Evolutionary conservation across 2,113 vertebrate species (phyloP).

Genomic region (Xiphorhynchus elegans): DNA sequence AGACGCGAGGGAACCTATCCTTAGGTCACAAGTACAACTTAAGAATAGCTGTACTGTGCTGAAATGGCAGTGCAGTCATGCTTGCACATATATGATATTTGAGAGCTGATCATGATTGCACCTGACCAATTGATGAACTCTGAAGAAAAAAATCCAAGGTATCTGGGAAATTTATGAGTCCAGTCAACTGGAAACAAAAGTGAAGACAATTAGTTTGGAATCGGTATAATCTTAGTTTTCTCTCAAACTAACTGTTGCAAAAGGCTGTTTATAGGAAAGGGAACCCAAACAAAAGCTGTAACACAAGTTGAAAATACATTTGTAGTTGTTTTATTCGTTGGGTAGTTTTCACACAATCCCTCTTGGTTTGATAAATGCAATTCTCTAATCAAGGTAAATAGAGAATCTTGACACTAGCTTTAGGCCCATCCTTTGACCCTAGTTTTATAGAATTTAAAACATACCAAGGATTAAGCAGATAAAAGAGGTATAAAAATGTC

Average conservation of each 20-base stretch:
- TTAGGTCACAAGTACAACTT: not conserved
- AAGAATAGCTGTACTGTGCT: not conserved
- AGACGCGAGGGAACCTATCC: not conserved
- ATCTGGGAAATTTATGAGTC: not conserved
- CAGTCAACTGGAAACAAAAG: not conserved
- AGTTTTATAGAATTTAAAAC: not conserved
- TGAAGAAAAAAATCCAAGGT: not conserved
- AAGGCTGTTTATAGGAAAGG: not conserved
- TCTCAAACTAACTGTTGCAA: not conserved
- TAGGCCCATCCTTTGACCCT: not conserved
- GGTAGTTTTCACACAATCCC: not conserved
- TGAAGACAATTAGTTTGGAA: not conserved
- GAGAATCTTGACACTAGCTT: not conserved
- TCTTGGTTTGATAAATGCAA: not conserved
- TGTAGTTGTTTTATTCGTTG: not conserved
- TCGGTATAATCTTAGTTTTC: not conserved
- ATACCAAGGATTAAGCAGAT: not conserved
- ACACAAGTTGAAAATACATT: not conserved
- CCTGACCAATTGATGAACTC: not conserved
- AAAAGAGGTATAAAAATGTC: not conserved
- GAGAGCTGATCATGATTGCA: not conserved
- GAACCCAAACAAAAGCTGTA: not conserved
- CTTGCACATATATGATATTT: not conserved
- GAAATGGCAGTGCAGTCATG: not conserved
- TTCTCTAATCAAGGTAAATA: not conserved